Percentiles rank a stretch among this genome's conserved stretches.
phyloP scores from a whole-genome alignment of 2,888 invertebrate species.

The Agonopterix alstromeriana region DNA sequence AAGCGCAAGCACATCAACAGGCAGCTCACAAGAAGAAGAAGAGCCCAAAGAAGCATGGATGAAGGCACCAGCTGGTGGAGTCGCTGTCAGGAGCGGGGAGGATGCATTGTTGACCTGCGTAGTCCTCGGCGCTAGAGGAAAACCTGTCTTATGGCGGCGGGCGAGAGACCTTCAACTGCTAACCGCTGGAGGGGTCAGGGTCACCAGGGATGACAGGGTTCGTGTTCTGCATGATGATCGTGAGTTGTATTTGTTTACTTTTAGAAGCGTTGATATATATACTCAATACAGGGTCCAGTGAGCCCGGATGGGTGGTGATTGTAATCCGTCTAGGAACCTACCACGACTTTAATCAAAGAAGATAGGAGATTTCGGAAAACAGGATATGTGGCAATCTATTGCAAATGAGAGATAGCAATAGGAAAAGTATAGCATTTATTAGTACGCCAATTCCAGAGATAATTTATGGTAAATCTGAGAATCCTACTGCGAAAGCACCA shows the following conservation, averaged over 20 bases:
- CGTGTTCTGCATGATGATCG: slow-evolving; percentile 86
- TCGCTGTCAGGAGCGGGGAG: slow-evolving; percentile 76
- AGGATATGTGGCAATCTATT: no score
- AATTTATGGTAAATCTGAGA: no score
- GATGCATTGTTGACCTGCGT: slow-evolving; percentile 90
- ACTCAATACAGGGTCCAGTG: no score
- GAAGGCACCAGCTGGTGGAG: slow-evolving; percentile 53
- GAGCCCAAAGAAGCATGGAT: slow-evolving; percentile 56
- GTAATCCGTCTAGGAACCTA: no score
- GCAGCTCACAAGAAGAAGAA: slow-evolving; percentile 47
- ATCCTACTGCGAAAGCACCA: no score
- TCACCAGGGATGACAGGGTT: slow-evolving; percentile 84
- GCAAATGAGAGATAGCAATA: no score
- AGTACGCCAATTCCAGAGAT: no score
- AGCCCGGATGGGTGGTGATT: no score
- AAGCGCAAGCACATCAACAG: slow-evolving; percentile 41
- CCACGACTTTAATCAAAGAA: no score
- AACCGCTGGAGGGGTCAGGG: slow-evolving; percentile 85
- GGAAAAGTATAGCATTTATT: no score
- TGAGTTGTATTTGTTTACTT: slow-evolving; percentile 45
- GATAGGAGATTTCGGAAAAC: no score
- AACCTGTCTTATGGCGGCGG: slow-evolving; percentile 87
- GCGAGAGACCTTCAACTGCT: slow-evolving; percentile 82
- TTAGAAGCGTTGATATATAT: no score
- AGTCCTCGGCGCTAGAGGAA: slow-evolving; percentile 81